Percentiles rank a stretch among this genome's conserved stretches.
Conservation (phyloP, 2,888 invertebrate species). For the Creontiades dilutus region DNA sequence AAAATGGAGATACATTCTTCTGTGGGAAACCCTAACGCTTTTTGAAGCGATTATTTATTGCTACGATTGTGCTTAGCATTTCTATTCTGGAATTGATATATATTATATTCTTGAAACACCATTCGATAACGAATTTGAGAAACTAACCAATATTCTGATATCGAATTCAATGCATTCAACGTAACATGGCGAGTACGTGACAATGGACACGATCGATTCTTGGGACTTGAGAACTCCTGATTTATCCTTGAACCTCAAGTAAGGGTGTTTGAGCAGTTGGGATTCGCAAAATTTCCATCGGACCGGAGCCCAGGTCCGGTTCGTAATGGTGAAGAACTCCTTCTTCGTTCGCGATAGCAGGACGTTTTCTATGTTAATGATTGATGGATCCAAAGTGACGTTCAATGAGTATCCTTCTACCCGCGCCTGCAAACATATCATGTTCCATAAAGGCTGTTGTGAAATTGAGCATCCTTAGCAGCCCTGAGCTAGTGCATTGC, state of each 20-base stretch:
- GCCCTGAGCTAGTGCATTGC: too few species aligned
- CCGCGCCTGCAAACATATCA: constrained; percentile 25
- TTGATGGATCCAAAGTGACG: background rate
- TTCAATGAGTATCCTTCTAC: background rate
- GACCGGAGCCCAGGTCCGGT: constrained; percentile 18
- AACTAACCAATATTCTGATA: background rate
- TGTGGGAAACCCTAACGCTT: too few species aligned
- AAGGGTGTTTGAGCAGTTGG: background rate
- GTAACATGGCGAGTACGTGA: background rate
- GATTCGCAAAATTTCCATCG: background rate
- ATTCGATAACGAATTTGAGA: background rate
- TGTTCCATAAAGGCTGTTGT: too few species aligned
- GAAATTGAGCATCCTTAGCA: too few species aligned
- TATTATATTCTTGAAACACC: too few species aligned
- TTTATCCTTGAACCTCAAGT: background rate
- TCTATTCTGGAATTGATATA: too few species aligned
- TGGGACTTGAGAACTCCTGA: background rate
- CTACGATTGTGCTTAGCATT: too few species aligned
- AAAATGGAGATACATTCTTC: too few species aligned
- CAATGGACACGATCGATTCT: background rate
- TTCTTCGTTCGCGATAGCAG: background rate
- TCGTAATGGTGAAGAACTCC: background rate
- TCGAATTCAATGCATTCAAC: background rate
- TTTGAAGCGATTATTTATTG: too few species aligned
- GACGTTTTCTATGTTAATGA: background rate